Evolutionary conservation across 2,888 invertebrate genomes (phyloP).

Genomic region (Labia minor): DNA sequence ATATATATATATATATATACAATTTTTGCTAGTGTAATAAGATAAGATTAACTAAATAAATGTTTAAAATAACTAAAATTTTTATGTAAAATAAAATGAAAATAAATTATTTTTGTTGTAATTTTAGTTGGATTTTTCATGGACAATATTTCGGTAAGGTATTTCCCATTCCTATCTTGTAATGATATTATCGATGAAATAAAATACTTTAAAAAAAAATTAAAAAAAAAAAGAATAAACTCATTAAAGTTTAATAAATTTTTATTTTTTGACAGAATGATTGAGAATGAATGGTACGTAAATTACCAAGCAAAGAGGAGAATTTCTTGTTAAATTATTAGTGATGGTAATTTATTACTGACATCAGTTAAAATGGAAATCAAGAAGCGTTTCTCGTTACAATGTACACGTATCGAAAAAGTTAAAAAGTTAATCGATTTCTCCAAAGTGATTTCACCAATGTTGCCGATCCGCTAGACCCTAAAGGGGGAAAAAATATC

Average conservation of each 20-base stretch:
- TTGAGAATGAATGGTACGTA: slow-evolving; percentile 13
- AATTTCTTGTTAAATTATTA: neutral
- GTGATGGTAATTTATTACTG: neutral
- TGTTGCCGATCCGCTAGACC: too few relatives aligned
- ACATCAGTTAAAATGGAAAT: neutral
- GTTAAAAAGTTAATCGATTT: neutral
- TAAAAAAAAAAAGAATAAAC: neutral
- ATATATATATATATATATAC: too few relatives aligned
- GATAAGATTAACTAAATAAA: too few relatives aligned
- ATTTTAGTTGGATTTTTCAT: too few relatives aligned
- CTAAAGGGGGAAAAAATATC: neutral
- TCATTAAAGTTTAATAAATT: slow-evolving; percentile 5
- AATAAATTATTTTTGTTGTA: too few relatives aligned
- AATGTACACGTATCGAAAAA: neutral
- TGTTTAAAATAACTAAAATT: too few relatives aligned
- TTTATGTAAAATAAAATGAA: too few relatives aligned
- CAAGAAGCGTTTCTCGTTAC: neutral
- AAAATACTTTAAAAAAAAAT: neutral
- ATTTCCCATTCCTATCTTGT: neutral
- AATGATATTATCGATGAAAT: too few relatives aligned
- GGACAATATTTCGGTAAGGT: too few relatives aligned
- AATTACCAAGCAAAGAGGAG: neutral
- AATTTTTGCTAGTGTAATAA: too few relatives aligned
- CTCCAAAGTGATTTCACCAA: neutral
- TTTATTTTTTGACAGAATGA: slow-evolving; percentile 6